phyloP scores from a whole-genome alignment of 2,113 vertebrate genomes.

The Forbesichthys papilliferus region DNA sequence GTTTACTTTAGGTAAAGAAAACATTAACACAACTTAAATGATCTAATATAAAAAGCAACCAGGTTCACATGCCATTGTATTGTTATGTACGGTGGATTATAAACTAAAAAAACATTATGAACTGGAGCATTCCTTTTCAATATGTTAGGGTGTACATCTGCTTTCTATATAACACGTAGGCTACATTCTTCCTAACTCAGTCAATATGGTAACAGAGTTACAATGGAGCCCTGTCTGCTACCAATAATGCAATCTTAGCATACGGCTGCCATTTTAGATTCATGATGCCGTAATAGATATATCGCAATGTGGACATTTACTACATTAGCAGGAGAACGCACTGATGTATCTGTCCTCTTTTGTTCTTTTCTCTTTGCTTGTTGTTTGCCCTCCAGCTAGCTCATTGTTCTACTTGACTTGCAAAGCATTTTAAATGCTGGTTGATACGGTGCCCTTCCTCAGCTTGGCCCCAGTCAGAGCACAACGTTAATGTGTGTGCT shows the following conservation, averaged over 20 bases:
- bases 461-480: background rate
- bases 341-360: constrained; percentile 34
- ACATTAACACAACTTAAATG: no score
- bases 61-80: no score
- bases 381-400: constrained; percentile 68
- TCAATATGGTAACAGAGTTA: no score
- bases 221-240: constrained; percentile 5
- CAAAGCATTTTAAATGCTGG: constrained; percentile 74
- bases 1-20: no score
- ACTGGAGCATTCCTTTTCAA: no score
- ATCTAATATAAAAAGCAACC: no score
- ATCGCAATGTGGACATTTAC: constrained; percentile 60
- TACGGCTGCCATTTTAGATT: constrained; percentile 54
- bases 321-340: constrained; percentile 63
- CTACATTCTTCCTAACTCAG: no score
- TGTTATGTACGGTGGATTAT: no score
- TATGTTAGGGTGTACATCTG: no score
- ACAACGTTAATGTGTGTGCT: background rate
- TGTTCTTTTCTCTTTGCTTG: constrained; percentile 46
- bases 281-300: constrained; percentile 38
- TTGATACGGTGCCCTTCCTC: constrained; percentile 67
- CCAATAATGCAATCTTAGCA: constrained; percentile 37
- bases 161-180: no score
- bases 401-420: constrained; percentile 75
- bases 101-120: no score